phyloP scores from a whole-genome alignment of 1,140 invertebrate species.

The Musca vetustissima region DNA sequence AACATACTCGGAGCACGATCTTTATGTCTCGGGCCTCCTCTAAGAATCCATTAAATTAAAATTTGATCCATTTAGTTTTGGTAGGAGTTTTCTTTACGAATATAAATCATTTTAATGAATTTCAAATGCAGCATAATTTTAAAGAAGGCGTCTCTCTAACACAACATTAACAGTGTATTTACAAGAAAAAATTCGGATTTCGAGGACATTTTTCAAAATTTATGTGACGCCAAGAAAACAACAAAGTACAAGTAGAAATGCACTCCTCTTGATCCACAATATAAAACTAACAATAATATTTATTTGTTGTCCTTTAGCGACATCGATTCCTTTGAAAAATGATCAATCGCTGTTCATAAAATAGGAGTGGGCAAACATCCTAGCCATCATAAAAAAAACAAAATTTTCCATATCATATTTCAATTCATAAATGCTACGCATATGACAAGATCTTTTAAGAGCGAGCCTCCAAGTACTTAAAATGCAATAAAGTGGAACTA shows the following conservation, averaged over 20 bases:
- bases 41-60: too few species aligned
- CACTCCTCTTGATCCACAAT: neutral
- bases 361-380: neutral
- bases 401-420: slow-evolving; percentile 50
- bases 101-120: slow-evolving; percentile 12
- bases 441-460: slow-evolving; percentile 10
- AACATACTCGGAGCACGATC: too few species aligned
- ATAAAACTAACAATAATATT: slow-evolving; percentile 13
- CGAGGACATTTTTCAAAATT: slow-evolving; percentile 15
- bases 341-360: neutral
- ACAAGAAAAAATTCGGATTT: neutral
- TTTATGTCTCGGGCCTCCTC: too few species aligned
- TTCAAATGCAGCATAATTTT: too few species aligned
- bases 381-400: slow-evolving; percentile 28
- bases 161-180: neutral
- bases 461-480: slow-evolving; percentile 34
- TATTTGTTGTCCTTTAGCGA: slow-evolving; percentile 15
- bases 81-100: slow-evolving; percentile 1
- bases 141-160: neutral
- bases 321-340: slow-evolving; percentile 2
- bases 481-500: slow-evolving; percentile 21
- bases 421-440: slow-evolving; percentile 1
- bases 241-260: neutral
- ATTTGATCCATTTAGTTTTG: too few species aligned
- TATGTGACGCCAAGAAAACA: slow-evolving; percentile 30